Evolutionary conservation across 2,888 invertebrate genomes (phyloP).

Genomic region (Lacanobia oleracea): DNA sequence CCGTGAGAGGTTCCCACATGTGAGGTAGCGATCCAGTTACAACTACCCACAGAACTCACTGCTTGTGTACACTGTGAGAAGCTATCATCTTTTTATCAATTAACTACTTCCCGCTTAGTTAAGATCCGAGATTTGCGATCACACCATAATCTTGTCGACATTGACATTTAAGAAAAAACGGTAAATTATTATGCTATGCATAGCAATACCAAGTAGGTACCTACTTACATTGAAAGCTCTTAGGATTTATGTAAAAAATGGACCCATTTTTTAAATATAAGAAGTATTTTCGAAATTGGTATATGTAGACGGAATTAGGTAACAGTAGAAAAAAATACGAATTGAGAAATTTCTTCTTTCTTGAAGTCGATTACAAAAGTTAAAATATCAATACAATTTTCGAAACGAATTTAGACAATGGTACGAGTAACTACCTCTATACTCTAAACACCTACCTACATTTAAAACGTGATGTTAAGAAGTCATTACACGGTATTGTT

Average conservation of each 20-base stretch:
- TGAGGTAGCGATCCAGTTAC: slow-evolving; percentile 84
- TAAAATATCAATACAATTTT: slow-evolving; percentile 1
- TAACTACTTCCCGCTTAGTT: slow-evolving; percentile 68
- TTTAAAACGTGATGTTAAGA: slow-evolving; percentile 16
- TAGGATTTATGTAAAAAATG: background rate
- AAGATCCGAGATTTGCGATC: slow-evolving; percentile 58
- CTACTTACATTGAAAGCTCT: background rate
- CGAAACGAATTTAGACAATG: background rate
- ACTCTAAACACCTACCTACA: slow-evolving; percentile 32
- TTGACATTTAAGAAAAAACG: slow-evolving; percentile 2
- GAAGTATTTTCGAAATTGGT: too few relatives aligned
- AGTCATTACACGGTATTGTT: slow-evolving; percentile 41
- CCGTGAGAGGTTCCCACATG: slow-evolving; percentile 86
- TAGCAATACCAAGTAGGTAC: too few relatives aligned
- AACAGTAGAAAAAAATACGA: too few relatives aligned
- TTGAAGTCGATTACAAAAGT: too few relatives aligned
- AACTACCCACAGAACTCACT: slow-evolving; percentile 56
- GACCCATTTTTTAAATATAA: too few relatives aligned
- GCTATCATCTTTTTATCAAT: slow-evolving; percentile 71
- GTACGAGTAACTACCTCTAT: background rate
- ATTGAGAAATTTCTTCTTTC: too few relatives aligned
- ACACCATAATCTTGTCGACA: slow-evolving; percentile 34
- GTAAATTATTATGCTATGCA: background rate
- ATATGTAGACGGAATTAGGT: too few relatives aligned
- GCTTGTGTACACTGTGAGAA: slow-evolving; percentile 79